Evolutionary conservation across 2,797 vertebrate genomes (phyloP).

Genomic region (Cirrhinus mrigala): DNA sequence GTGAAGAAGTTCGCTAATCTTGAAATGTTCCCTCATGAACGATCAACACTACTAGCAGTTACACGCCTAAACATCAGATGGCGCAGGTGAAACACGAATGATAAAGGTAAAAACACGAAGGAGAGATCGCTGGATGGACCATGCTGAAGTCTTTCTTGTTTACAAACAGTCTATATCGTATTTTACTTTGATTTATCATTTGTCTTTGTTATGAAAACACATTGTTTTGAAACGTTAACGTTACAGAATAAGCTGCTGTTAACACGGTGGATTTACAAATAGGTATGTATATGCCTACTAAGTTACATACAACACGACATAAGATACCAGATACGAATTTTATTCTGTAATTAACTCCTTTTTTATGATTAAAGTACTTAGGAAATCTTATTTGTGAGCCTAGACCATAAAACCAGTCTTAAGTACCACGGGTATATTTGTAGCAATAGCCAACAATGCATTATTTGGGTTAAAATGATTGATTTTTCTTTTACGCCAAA

Average conservation of each 20-base stretch:
- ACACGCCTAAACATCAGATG: conserved; percentile 15
- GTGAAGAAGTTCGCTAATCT: neutral
- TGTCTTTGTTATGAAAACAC: neutral
- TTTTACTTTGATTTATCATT: neutral
- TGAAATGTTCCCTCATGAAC: neutral
- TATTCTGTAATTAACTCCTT: neutral
- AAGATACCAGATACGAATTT: neutral
- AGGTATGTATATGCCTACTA: neutral
- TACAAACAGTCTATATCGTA: neutral
- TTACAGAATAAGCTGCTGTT: neutral
- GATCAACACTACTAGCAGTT: neutral
- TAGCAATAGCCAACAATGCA: too few species aligned
- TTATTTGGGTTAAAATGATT: too few species aligned
- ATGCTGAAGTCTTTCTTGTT: neutral
- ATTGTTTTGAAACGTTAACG: neutral
- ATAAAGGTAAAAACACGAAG: neutral
- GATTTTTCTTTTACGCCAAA: too few species aligned
- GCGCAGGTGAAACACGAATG: neutral
- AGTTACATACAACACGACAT: neutral
- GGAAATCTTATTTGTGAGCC: too few species aligned
- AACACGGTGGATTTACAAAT: neutral
- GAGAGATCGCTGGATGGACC: neutral
- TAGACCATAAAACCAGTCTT: too few species aligned
- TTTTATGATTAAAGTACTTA: neutral
- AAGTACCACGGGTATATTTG: too few species aligned